Percentiles rank a stretch among this genome's conserved stretches.
Conservation (phyloP, 2,113 vertebrate genomes). For the Microcebus lehilahytsara region DNA sequence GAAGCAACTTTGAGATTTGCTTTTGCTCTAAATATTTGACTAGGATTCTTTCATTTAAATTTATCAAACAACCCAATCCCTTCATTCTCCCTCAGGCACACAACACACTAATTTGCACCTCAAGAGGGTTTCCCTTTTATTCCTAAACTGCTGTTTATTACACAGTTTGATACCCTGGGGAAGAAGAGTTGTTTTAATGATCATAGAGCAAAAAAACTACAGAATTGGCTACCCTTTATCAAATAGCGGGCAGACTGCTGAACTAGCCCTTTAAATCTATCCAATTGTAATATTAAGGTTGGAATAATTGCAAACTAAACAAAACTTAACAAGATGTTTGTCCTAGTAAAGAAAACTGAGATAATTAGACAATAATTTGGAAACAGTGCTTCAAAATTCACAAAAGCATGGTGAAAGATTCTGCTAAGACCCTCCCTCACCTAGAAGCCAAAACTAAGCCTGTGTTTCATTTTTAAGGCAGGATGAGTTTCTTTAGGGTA, state of each 20-base stretch:
- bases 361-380: neutral
- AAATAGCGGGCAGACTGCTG: neutral
- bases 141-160: neutral
- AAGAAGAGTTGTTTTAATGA: slow-evolving; percentile 22
- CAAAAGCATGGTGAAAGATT: neutral
- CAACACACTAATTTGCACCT: neutral
- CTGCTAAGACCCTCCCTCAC: neutral
- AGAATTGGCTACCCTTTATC: slow-evolving; percentile 34
- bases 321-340: slow-evolving; percentile 10
- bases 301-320: slow-evolving; percentile 9
- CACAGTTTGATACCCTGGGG: neutral
- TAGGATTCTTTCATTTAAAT: slow-evolving; percentile 48
- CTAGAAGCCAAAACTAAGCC: neutral
- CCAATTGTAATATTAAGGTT: slow-evolving; percentile 37
- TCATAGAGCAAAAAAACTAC: neutral
- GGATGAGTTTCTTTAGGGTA: neutral
- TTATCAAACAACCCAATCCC: neutral
- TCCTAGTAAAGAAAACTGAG: slow-evolving; percentile 8
- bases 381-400: neutral
- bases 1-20: slow-evolving; percentile 63
- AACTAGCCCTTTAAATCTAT: slow-evolving; percentile 6
- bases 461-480: neutral
- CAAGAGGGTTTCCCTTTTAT: slow-evolving; percentile 21
- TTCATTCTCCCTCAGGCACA: neutral
- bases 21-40: slow-evolving; percentile 56